Conservation (phyloP, 1,140 invertebrate genomes). For the Orussus abietinus region DNA sequence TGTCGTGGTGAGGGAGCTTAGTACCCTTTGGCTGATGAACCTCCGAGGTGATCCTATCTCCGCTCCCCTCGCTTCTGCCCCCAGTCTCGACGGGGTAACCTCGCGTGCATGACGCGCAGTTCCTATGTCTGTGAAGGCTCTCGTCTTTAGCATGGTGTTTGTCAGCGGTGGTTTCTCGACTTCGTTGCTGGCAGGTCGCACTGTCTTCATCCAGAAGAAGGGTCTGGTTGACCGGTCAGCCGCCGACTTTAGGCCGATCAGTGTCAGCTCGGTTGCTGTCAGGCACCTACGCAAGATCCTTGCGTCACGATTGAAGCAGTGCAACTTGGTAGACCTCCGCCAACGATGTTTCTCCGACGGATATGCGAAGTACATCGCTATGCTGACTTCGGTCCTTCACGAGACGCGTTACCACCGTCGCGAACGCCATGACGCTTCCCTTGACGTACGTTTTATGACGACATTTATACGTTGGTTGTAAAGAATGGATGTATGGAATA, state of each 20-base stretch:
- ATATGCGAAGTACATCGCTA: slow-evolving; percentile 16
- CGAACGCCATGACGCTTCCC: slow-evolving; percentile 16
- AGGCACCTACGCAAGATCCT: slow-evolving; percentile 20
- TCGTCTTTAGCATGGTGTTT: slow-evolving; percentile 18
- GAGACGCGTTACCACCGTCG: background rate
- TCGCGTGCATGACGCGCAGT: slow-evolving; percentile 11
- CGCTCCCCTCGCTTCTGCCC: slow-evolving; percentile 7
- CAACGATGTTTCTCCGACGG: slow-evolving; percentile 20
- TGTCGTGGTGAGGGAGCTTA: too few species aligned
- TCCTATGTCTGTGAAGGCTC: background rate
- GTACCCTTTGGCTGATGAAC: too few species aligned
- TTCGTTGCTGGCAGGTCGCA: slow-evolving; percentile 5
- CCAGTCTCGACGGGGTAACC: slow-evolving; percentile 15
- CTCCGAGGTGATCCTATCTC: too few species aligned
- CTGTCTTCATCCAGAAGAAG: slow-evolving; percentile 25
- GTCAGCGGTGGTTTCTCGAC: background rate
- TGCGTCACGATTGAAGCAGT: background rate
- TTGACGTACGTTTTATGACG: too few species aligned
- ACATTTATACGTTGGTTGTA: too few species aligned
- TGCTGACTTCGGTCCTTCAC: slow-evolving; percentile 7
- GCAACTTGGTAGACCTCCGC: background rate
- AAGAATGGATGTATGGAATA: too few species aligned
- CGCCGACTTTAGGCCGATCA: slow-evolving; percentile 17
- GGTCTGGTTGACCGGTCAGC: background rate
- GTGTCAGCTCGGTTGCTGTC: slow-evolving; percentile 16